phyloP scores from a whole-genome alignment of 1,140 invertebrate genomes.

The Cheumatopsyche charites region DNA sequence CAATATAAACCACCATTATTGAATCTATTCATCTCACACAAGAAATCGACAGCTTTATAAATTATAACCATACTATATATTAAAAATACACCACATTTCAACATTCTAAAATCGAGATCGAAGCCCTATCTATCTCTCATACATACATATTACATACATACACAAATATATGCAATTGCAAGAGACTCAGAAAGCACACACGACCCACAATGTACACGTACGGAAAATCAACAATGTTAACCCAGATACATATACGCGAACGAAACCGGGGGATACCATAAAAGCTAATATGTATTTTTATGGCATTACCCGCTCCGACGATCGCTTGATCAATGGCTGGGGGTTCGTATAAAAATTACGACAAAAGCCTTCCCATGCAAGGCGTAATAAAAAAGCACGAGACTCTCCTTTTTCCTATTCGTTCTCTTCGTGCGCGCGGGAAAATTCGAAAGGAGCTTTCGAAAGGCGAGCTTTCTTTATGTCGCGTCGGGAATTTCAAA shows the following conservation, averaged over 20 bases:
- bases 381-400: conserved; percentile 17
- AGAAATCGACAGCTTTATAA: too few relatives aligned
- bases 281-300: conserved; percentile 28
- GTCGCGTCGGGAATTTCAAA: too few relatives aligned
- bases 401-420: neutral
- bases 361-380: neutral
- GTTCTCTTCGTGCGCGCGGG: neutral
- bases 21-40: too few relatives aligned
- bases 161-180: too few relatives aligned
- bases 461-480: neutral
- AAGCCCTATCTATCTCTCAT: too few relatives aligned
- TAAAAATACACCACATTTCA: too few relatives aligned
- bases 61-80: too few relatives aligned
- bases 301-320: conserved; percentile 1
- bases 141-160: too few relatives aligned
- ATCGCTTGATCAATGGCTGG: conserved; percentile 12
- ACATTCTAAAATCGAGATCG: too few relatives aligned
- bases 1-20: too few relatives aligned
- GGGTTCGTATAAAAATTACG: neutral
- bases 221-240: conserved; percentile 3
- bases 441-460: neutral
- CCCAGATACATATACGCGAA: neutral
- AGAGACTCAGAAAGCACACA: too few relatives aligned
- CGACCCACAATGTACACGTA: neutral
- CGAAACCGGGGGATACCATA: neutral